Percentiles rank a stretch among this genome's conserved stretches.
Evolutionary conservation across 1,140 invertebrate species (phyloP).

Genomic region (Caenorhabditis remanei): DNA sequence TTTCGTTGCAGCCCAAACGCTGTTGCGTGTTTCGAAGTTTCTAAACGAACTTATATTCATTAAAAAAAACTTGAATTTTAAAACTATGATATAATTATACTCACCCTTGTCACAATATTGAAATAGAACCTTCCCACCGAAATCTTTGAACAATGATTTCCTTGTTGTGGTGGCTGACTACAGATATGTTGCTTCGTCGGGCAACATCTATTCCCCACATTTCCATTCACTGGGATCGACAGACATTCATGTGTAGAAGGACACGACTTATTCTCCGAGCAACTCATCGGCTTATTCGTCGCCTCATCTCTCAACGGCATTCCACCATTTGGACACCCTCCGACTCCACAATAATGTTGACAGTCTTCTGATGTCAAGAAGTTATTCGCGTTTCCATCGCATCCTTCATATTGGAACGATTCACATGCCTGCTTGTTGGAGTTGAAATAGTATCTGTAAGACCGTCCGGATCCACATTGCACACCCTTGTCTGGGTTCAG

Average conservation of each 20-base stretch:
- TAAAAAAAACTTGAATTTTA: too few species aligned
- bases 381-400: conserved; percentile 68
- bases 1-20: too few species aligned
- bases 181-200: conserved; percentile 76
- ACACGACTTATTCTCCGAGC: conserved; percentile 68
- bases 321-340: conserved; percentile 75
- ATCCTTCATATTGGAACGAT: conserved; percentile 67
- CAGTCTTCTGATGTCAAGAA: conserved; percentile 65
- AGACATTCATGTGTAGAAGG: conserved; percentile 74
- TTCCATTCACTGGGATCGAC: conserved; percentile 72
- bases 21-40: too few species aligned
- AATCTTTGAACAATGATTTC: conserved; percentile 72
- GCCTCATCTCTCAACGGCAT: conserved; percentile 72
- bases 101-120: conserved; percentile 74
- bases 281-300: conserved; percentile 72
- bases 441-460: conserved; percentile 68
- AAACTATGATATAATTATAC: too few species aligned
- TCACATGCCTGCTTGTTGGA: conserved; percentile 62
- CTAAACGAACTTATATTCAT: too few species aligned
- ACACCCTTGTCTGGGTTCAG: conserved; percentile 63
- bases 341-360: conserved; percentile 65
- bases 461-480: conserved; percentile 63
- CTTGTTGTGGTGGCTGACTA: conserved; percentile 74
- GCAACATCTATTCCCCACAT: conserved; percentile 74
- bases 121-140: conserved; percentile 73